phyloP scores from a whole-genome alignment of 2,888 invertebrate species.

The Drosophila birchii region DNA sequence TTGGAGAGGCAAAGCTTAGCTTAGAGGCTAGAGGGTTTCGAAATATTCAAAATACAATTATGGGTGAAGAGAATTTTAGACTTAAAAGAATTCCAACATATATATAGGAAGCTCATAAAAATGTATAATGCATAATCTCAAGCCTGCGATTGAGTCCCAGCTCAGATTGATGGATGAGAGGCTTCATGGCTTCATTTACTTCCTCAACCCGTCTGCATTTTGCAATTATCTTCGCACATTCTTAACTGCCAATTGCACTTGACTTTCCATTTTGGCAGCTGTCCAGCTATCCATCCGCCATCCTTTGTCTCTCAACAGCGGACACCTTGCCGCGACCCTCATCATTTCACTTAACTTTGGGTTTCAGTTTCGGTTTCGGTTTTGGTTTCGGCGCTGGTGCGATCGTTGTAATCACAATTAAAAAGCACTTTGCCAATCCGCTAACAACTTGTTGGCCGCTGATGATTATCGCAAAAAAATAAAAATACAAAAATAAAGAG shows the following conservation, averaged over 20 bases:
- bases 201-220: slow-evolving; percentile 24
- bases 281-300: slow-evolving; percentile 11
- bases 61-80: no score
- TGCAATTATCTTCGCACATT: slow-evolving; percentile 21
- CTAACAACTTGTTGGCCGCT: slow-evolving; percentile 37
- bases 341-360: slow-evolving; percentile 17
- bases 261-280: slow-evolving; percentile 47
- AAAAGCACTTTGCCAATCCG: slow-evolving; percentile 67
- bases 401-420: slow-evolving; percentile 63
- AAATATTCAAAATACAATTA: slow-evolving; percentile 5
- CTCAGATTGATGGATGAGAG: background rate
- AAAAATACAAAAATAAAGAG: background rate
- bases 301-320: background rate
- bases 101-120: no score
- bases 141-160: background rate
- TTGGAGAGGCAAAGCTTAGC: background rate
- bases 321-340: slow-evolving; percentile 5
- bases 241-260: slow-evolving; percentile 28
- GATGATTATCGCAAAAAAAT: slow-evolving; percentile 30
- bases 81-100: no score
- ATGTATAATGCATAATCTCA: background rate
- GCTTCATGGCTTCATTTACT: slow-evolving; percentile 4
- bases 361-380: background rate
- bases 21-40: background rate
- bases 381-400: background rate